Percentiles rank a stretch among this genome's conserved stretches.
Conservation (phyloP, 2,888 invertebrate genomes). For the Tachina grossa region DNA sequence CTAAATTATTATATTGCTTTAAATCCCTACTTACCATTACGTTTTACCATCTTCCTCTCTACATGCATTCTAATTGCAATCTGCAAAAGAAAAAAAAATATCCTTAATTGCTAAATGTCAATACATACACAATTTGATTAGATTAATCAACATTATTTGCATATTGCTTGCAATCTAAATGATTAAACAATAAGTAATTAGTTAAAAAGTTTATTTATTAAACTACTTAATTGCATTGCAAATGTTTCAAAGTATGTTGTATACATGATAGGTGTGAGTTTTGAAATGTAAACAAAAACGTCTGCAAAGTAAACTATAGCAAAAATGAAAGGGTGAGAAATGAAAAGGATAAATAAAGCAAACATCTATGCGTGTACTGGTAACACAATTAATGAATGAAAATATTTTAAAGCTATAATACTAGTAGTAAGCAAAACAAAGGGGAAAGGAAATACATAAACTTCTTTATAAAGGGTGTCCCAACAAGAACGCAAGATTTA, state of each 20-base stretch:
- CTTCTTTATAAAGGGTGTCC: no score
- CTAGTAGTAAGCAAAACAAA: neutral
- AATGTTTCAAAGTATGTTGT: constrained; percentile 37
- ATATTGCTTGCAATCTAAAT: constrained; percentile 61
- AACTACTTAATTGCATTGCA: constrained; percentile 69
- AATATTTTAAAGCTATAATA: constrained; percentile 32
- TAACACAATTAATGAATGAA: neutral
- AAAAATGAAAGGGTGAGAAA: neutral
- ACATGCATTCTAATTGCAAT: neutral
- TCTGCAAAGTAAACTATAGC: constrained; percentile 23
- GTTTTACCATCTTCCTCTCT: neutral
- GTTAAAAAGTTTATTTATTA: constrained; percentile 71
- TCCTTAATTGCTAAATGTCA: constrained; percentile 44
- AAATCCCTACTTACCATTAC: neutral
- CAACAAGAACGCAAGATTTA: no score
- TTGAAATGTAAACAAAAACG: constrained; percentile 25
- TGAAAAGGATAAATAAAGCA: constrained; percentile 12
- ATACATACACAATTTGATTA: constrained; percentile 52
- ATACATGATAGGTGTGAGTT: neutral
- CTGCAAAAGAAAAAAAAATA: neutral
- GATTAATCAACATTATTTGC: constrained; percentile 65
- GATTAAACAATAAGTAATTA: constrained; percentile 67
- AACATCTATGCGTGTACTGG: neutral
- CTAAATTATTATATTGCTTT: neutral
- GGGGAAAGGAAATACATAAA: no score